A percentile compares a stretch with the other conserved stretches of the same genome.
These are phyloP conservation scores for Pseudolycoriella hygida DNA, from an alignment of 2,888 invertebrate species.

Conservation along the genomic window DNA sequence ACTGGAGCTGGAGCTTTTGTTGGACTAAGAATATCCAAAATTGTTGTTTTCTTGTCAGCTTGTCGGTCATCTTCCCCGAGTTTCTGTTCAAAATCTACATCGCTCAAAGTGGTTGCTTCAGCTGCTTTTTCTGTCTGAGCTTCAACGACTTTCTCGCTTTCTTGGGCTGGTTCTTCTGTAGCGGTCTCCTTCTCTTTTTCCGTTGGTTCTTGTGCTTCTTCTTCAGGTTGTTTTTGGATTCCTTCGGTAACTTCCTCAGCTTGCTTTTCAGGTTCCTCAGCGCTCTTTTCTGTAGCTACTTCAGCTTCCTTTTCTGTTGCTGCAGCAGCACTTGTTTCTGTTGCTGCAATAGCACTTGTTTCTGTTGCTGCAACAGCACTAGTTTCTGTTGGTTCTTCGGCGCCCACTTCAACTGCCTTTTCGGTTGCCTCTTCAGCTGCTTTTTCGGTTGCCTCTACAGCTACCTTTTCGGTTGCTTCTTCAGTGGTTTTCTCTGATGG, in stretches of 20 bases:
- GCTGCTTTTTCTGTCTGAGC: background rate
- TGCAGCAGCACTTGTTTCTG: background rate
- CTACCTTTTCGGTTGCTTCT: background rate
- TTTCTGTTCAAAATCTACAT: background rate
- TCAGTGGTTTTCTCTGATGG: background rate
- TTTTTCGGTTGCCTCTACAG: background rate
- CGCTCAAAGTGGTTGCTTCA: background rate
- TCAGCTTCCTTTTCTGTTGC: background rate
- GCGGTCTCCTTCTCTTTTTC: no score
- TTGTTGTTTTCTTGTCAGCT: conserved; percentile 2
- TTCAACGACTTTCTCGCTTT: no score
- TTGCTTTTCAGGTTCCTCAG: no score
- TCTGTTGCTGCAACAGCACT: background rate
- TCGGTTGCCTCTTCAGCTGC: background rate
- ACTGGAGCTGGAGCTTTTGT: background rate
- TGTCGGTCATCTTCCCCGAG: background rate
- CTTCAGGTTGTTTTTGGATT: no score
- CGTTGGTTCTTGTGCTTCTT: no score
- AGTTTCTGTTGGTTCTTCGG: background rate
- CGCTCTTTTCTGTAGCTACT: background rate
- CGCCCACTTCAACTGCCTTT: background rate
- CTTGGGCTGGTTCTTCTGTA: no score
- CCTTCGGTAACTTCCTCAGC: no score
- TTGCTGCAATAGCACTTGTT: background rate
- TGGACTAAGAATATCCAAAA: background rate